Conservation (phyloP, 2,113 vertebrate species). For the Donacobius atricapilla region DNA sequence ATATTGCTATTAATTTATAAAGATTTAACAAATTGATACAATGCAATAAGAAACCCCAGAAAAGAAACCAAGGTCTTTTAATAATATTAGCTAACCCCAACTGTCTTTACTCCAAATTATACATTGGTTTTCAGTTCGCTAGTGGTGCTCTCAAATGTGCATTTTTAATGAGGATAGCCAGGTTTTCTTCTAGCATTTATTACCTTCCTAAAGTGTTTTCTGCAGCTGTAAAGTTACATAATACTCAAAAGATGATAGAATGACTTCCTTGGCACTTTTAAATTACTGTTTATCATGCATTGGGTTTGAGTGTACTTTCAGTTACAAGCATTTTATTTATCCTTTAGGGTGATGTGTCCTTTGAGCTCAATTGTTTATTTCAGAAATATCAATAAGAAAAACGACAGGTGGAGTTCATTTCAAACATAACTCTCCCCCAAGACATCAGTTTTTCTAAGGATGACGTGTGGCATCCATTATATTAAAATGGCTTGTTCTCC, state of each 20-base stretch:
- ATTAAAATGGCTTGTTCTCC: conserved; percentile 56
- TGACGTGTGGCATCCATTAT: conserved; percentile 37
- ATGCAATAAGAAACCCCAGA: background rate
- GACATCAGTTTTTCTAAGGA: conserved; percentile 44
- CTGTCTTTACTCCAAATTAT: background rate
- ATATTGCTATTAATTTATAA: background rate
- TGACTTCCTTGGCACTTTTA: background rate
- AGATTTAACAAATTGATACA: background rate
- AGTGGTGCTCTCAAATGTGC: background rate
- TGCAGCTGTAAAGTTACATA: background rate
- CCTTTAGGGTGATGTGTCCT: conserved; percentile 50
- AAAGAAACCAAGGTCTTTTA: background rate
- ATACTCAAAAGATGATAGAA: background rate
- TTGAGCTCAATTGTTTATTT: conserved; percentile 56
- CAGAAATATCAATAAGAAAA: conserved; percentile 46
- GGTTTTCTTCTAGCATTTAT: background rate
- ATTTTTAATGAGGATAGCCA: background rate
- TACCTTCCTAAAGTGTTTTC: background rate
- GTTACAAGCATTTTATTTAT: conserved; percentile 27
- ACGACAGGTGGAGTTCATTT: background rate
- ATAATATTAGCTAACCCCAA: background rate
- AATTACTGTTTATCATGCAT: background rate
- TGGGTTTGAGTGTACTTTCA: background rate
- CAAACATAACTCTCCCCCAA: conserved; percentile 41
- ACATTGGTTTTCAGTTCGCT: background rate